Percentiles rank a stretch among this genome's conserved stretches.
Evolutionary conservation across 2,888 invertebrate species (phyloP).

Genomic region (Parascotia fuliginaria): DNA sequence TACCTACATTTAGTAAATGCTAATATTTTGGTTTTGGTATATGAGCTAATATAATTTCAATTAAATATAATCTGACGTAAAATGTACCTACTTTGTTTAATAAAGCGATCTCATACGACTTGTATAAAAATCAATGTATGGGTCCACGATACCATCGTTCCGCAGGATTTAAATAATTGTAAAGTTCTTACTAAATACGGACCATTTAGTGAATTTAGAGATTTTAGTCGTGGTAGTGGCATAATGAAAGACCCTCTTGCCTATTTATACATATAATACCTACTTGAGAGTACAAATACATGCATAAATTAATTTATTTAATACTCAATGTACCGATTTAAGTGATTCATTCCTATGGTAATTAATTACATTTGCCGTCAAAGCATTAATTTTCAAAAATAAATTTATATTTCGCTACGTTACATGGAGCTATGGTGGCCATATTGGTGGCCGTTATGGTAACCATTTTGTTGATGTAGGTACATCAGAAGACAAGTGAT

Average conservation of each 20-base stretch:
- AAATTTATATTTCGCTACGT: no score
- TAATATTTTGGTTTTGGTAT: slow-evolving; percentile 68
- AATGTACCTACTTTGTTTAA: slow-evolving; percentile 47
- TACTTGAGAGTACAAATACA: slow-evolving; percentile 68
- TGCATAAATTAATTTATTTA: slow-evolving; percentile 49
- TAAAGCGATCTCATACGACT: slow-evolving; percentile 59
- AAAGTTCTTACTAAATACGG: slow-evolving; percentile 66
- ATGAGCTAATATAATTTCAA: no score
- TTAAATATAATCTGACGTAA: slow-evolving; percentile 25
- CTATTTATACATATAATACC: slow-evolving; percentile 56
- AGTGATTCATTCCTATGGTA: background rate
- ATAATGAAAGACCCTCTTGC: slow-evolving; percentile 50
- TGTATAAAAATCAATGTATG: slow-evolving; percentile 49
- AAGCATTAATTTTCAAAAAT: no score
- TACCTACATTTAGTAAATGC: slow-evolving; percentile 23
- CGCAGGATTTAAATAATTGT: slow-evolving; percentile 40
- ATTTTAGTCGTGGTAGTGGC: slow-evolving; percentile 59
- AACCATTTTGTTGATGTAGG: no score
- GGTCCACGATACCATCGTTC: slow-evolving; percentile 36
- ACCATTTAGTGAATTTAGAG: slow-evolving; percentile 73
- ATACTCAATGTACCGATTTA: slow-evolving; percentile 45
- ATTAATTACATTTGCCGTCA: no score
- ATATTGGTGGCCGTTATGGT: no score
- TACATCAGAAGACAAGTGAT: no score
- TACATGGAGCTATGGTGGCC: no score